These are phyloP conservation scores for Cerastis rubricosa DNA, from an alignment of 2,888 invertebrate species.

Conservation along the genomic window DNA sequence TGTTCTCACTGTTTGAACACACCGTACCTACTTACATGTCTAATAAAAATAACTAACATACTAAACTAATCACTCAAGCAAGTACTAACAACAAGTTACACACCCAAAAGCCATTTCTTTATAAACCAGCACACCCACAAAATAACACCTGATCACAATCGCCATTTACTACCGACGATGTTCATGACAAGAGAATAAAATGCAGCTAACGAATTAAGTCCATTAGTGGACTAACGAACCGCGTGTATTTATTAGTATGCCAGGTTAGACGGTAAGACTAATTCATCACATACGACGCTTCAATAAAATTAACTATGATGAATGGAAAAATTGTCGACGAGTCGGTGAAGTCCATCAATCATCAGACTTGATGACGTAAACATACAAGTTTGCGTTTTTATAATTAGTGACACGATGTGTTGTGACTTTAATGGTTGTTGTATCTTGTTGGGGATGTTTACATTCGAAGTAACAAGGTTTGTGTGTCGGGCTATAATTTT, in stretches of 20 bases:
- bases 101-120: constrained; percentile 57
- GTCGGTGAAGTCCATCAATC: constrained; percentile 82
- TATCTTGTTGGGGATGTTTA: constrained; percentile 41
- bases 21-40: background rate
- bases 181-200: constrained; percentile 60
- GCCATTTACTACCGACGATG: constrained; percentile 56
- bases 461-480: constrained; percentile 17
- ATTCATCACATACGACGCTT: constrained; percentile 83
- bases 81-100: constrained; percentile 40
- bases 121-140: constrained; percentile 45
- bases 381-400: constrained; percentile 63
- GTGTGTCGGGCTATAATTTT: constrained; percentile 5
- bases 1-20: background rate
- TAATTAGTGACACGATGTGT: constrained; percentile 69
- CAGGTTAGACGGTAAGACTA: constrained; percentile 81
- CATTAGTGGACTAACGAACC: constrained; percentile 73
- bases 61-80: constrained; percentile 43
- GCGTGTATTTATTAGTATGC: constrained; percentile 75
- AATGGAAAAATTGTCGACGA: constrained; percentile 86
- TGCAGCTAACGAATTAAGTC: constrained; percentile 63
- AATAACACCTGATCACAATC: constrained; percentile 54
- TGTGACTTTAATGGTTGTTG: constrained; percentile 34
- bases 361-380: constrained; percentile 82
- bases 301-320: constrained; percentile 90
- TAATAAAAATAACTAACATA: constrained; percentile 28